Percentiles rank a stretch among this genome's conserved stretches.
Conservation (phyloP, 2,888 invertebrate genomes). For the Erannis defoliaria region DNA sequence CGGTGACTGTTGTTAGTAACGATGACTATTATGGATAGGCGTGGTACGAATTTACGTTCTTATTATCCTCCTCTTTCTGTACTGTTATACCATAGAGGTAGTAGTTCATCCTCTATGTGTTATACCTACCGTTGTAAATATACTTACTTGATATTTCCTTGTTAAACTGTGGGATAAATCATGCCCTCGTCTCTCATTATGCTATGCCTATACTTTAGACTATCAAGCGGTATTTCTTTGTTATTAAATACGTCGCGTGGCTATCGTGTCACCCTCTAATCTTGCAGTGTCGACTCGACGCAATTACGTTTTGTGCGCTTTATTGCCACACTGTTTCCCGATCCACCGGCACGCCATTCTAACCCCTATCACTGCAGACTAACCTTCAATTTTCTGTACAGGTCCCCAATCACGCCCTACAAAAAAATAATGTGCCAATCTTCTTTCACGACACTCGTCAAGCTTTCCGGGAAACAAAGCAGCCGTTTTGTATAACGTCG, state of each 20-base stretch:
- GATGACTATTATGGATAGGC: no score
- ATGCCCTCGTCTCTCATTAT: neutral
- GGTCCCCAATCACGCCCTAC: constrained; percentile 31
- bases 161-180: neutral
- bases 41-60: neutral
- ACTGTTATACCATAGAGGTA: no score
- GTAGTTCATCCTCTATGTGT: no score
- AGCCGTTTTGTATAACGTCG: constrained; percentile 21
- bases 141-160: neutral
- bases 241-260: constrained; percentile 38
- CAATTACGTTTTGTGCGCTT: constrained; percentile 42
- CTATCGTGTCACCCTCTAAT: constrained; percentile 42
- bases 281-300: constrained; percentile 45
- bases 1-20: neutral
- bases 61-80: neutral
- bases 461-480: constrained; percentile 23
- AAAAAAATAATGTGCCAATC: constrained; percentile 31
- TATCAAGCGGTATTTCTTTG: constrained; percentile 26
- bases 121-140: neutral
- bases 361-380: constrained; percentile 17
- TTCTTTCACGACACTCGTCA: constrained; percentile 29
- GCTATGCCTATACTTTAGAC: neutral
- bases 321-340: constrained; percentile 40
- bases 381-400: constrained; percentile 27
- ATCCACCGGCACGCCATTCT: constrained; percentile 15